Evolutionary conservation across 2,888 invertebrate genomes (phyloP).

Genomic region (Acanthacorydalis orientalis): DNA sequence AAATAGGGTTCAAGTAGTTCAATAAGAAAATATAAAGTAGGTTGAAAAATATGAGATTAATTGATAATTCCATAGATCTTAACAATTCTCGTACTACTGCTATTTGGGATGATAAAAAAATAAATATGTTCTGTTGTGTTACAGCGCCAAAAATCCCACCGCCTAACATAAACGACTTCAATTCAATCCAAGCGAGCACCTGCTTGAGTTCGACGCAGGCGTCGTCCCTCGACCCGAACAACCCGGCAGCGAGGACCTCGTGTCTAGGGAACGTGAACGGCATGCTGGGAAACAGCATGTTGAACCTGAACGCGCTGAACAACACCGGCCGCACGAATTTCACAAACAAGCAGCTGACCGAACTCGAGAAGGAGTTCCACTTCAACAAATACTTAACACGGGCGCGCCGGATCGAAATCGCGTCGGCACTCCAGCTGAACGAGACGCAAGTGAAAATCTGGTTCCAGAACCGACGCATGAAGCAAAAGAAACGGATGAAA

Average conservation of each 20-base stretch:
- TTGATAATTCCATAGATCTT: no score
- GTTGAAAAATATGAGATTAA: no score
- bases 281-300: slow-evolving; percentile 23
- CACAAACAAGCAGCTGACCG: slow-evolving; percentile 97
- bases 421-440: slow-evolving; percentile 86
- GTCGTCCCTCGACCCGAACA: slow-evolving; percentile 32
- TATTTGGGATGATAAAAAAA: no score
- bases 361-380: slow-evolving; percentile 98
- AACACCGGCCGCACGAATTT: slow-evolving; percentile 95
- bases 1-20: no score
- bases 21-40: not conserved
- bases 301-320: slow-evolving; percentile 37
- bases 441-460: slow-evolving; percentile 91
- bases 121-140: slow-evolving; percentile 18
- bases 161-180: slow-evolving; percentile 19
- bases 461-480: slow-evolving; percentile 98
- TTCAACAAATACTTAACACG: slow-evolving; percentile 97
- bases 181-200: slow-evolving; percentile 22
- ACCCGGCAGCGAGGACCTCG: slow-evolving; percentile 27
- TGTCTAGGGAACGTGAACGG: slow-evolving; percentile 28
- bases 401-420: slow-evolving; percentile 94
- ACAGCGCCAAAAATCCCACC: slow-evolving; percentile 48
- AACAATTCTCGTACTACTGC: no score
- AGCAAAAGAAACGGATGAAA: slow-evolving; percentile 93
- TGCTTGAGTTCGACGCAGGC: slow-evolving; percentile 31